Evolutionary conservation across 2,797 vertebrate species (phyloP).

Genomic region (Coregonus suidteri): DNA sequence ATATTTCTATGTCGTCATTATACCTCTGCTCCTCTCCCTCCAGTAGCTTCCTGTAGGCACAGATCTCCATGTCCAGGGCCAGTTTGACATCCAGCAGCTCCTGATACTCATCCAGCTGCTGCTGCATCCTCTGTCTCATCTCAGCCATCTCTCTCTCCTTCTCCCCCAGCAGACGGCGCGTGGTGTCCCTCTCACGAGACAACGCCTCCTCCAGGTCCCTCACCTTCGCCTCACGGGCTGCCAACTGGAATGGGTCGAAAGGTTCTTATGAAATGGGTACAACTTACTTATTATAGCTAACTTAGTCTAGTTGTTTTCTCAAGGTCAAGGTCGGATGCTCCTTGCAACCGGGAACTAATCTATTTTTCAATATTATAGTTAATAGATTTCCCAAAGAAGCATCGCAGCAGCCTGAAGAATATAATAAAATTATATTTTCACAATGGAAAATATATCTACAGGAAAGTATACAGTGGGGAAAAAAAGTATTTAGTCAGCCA

Average conservation of each 20-base stretch:
- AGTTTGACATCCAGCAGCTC: constrained; percentile 95
- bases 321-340: no score
- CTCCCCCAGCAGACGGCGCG: constrained; percentile 82
- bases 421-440: no score
- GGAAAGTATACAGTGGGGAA: no score
- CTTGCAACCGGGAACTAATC: no score
- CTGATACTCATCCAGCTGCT: constrained; percentile 95
- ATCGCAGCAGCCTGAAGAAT: no score
- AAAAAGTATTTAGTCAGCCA: no score
- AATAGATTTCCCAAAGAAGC: no score
- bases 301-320: no score
- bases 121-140: constrained; percentile 87
- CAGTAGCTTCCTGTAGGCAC: constrained; percentile 92
- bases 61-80: constrained; percentile 97
- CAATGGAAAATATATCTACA: no score
- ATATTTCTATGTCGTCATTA: not conserved
- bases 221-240: constrained; percentile 84
- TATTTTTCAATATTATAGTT: no score
- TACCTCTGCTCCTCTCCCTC: constrained; percentile 97
- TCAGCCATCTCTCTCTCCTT: constrained; percentile 93
- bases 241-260: constrained; percentile 69
- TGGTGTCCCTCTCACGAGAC: constrained; percentile 82
- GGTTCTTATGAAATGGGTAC: not conserved
- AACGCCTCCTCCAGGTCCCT: constrained; percentile 88
- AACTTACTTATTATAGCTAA: constrained; percentile 19